Base-by-base conservation (phyloP, 2,888 invertebrate genomes). In the Acanthacorydalis orientalis region DNA sequence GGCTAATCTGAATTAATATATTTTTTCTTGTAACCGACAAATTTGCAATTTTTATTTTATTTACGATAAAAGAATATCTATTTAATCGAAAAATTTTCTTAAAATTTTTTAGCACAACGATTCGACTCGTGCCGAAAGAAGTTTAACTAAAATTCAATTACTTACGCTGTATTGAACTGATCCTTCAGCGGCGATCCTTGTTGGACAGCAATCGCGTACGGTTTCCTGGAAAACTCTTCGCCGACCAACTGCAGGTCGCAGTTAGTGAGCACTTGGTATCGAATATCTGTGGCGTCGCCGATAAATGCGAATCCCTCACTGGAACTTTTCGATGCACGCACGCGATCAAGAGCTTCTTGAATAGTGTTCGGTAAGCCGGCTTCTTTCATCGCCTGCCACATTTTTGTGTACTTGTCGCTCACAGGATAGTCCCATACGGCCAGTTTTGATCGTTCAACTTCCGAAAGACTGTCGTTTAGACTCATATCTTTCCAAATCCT, bases 391-490 rank as follows among this genome's bases (percentile, higher is more conserved):
- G 90, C 89, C 62, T 93, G 89, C 88, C 95, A 95, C 84, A 98
- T 93, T 68, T 96, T 97, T 38, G 93, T 96, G 64, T 92, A 97
- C 60, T 92, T 96, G 66, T 97, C 95, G 58, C 92, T 92, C 0
- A 97, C 93, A 0, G 97, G 97, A 63, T 97, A 97, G 63, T 97
- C 96, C 96, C 96, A 97, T 0, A 97, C 97, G 0, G 97, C 96
- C 12, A 96, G 65, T 63, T 93, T 89, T 0, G 95, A 88, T 32
- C 95, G 72, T 60, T 96, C 92, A 4, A 89, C 77, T 49, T 91
- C 87, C 16, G 82, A 80, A 45, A 96, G 65, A 47, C 89, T 91
- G 65, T 96, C 95, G 63, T 96, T 92, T 16, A 97, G 68, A 34
- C 92, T 92, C 86, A 97, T 91, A 57, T 93, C 90, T 62, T 96